A percentile compares a stretch with the other conserved stretches of the same genome.
Conservation (phyloP, 1,140 invertebrate genomes). For the Dendroctonus valens region DNA sequence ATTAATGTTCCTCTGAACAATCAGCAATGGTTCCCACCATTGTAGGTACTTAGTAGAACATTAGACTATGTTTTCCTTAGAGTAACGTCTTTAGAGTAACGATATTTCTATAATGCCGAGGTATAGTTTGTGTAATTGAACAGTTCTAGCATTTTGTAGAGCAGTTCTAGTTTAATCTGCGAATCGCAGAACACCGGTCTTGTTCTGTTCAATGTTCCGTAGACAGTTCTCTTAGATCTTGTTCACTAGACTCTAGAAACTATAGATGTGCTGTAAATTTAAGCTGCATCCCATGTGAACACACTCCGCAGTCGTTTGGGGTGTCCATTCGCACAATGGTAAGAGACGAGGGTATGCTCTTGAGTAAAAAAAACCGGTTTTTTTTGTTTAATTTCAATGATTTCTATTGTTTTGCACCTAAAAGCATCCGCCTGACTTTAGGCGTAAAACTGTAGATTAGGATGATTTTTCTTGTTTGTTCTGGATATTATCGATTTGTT, state of each 20-base stretch:
- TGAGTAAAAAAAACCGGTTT: too few relatives aligned
- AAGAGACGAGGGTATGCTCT: too few relatives aligned
- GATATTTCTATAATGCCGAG: slow-evolving; percentile 40
- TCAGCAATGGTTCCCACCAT: slow-evolving; percentile 5
- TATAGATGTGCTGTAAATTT: slow-evolving; percentile 24
- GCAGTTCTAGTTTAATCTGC: slow-evolving; percentile 18
- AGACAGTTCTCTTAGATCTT: slow-evolving; percentile 27
- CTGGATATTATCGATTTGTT: too few relatives aligned
- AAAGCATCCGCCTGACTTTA: too few relatives aligned
- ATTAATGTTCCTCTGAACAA: background rate
- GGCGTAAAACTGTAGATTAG: too few relatives aligned
- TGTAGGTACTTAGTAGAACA: slow-evolving; percentile 24
- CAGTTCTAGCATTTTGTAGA: slow-evolving; percentile 33
- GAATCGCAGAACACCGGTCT: slow-evolving; percentile 3
- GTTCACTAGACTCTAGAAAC: slow-evolving; percentile 8
- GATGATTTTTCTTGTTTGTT: too few relatives aligned
- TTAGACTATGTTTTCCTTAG: slow-evolving; percentile 6
- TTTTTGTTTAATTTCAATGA: too few relatives aligned
- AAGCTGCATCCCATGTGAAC: slow-evolving; percentile 5
- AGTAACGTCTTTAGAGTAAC: slow-evolving; percentile 18
- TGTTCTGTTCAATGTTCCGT: slow-evolving; percentile 36
- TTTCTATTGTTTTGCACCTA: too few relatives aligned
- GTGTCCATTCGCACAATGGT: too few relatives aligned
- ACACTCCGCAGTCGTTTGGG: background rate
- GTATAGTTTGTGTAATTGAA: slow-evolving; percentile 46